Percentiles rank a stretch among this genome's conserved stretches.
Conservation (phyloP, 2,888 invertebrate genomes). For the Chironomus riparius region DNA sequence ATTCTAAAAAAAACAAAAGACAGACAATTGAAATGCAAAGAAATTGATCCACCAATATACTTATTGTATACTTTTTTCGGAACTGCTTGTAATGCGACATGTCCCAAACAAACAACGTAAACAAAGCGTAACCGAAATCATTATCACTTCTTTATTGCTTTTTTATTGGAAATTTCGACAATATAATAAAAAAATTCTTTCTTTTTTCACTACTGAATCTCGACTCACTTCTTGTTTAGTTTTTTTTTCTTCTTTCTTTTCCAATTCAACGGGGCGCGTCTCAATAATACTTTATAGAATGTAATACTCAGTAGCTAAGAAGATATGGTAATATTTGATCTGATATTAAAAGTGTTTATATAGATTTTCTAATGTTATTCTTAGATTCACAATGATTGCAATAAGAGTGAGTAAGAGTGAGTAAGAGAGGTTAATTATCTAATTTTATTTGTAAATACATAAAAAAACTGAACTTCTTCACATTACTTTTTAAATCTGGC, state of each 20-base stretch:
- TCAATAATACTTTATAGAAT: background rate
- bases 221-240: background rate
- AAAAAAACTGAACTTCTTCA: background rate
- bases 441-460: slow-evolving; percentile 23
- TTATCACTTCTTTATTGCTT: slow-evolving; percentile 22
- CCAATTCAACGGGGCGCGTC: background rate
- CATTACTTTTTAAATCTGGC: background rate
- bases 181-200: slow-evolving; percentile 8
- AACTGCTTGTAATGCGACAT: background rate
- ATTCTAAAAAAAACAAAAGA: too few relatives aligned
- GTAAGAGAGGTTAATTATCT: background rate
- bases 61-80: background rate
- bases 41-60: background rate
- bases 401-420: background rate
- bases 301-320: too few relatives aligned
- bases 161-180: slow-evolving; percentile 14
- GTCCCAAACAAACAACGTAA: slow-evolving; percentile 1
- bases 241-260: background rate
- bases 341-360: too few relatives aligned
- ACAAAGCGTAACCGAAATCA: slow-evolving; percentile 16
- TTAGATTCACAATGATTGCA: too few relatives aligned
- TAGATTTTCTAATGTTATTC: too few relatives aligned
- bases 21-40: background rate
- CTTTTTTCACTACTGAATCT: background rate
- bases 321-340: too few relatives aligned